phyloP scores from a whole-genome alignment of 2,888 invertebrate genomes.

The Leucophora obtusa region DNA sequence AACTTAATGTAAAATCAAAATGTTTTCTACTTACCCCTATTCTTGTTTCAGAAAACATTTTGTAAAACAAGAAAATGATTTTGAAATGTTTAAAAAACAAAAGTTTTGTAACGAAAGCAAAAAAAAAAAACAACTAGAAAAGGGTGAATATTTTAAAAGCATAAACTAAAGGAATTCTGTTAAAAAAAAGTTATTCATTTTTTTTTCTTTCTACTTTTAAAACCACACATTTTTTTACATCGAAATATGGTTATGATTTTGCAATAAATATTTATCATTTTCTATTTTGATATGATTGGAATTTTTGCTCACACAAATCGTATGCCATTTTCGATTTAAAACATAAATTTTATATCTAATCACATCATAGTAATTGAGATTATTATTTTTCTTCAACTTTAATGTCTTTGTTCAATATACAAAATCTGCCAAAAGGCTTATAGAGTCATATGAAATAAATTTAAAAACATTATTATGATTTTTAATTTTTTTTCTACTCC shows the following conservation, averaged over 20 bases:
- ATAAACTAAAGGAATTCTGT: too few relatives aligned
- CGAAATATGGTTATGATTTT: conserved; percentile 26
- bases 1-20: conserved; percentile 58
- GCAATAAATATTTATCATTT: conserved; percentile 35
- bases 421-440: conserved; percentile 49
- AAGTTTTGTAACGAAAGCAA: neutral
- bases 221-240: conserved; percentile 2
- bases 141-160: neutral
- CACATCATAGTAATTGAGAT: conserved; percentile 33
- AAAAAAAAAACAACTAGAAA: neutral
- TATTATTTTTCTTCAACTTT: conserved; percentile 21
- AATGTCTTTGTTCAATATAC: conserved; percentile 42
- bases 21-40: conserved; percentile 2
- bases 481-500: neutral
- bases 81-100: neutral
- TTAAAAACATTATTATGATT: conserved; percentile 12
- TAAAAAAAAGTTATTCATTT: too few relatives aligned
- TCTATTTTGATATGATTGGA: conserved; percentile 20
- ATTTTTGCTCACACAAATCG: neutral
- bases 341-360: conserved; percentile 59
- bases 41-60: neutral
- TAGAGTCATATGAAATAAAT: conserved; percentile 42
- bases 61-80: conserved; percentile 31
- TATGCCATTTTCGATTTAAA: conserved; percentile 36
- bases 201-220: conserved; percentile 1